Base-by-base conservation (phyloP, 1,140 invertebrate genomes). In the Bilobella aurantiaca region DNA sequence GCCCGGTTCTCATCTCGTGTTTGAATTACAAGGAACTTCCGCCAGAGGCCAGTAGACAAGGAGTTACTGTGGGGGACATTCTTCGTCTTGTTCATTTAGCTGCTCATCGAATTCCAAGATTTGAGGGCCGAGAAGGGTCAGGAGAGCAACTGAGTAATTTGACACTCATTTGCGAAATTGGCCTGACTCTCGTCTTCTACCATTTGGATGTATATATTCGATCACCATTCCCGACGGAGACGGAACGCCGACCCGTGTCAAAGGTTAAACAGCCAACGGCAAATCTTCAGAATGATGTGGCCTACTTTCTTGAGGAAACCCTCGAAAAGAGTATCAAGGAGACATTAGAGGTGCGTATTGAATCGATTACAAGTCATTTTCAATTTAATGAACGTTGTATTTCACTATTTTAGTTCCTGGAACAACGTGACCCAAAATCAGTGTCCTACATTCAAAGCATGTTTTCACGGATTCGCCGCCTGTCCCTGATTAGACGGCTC, bases 191-290 rank as follows among this genome's bases (percentile, higher is more conserved):
- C 1, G 32, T 58, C 27, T 72, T 46, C 42, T 63, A 29, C 21
- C 70, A 72, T 23, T 23, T 46, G 23, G 64, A 69, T 21, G 58
- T 60, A 5, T 68, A 62, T 34, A 23, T 69, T n/a, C 29, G 63
- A 30, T 61, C 63, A 27, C 21, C 57, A 16, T 1, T 14, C 5
- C 16, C 53, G 49, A 23, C 12, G 21, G 49, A 8, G 5, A 53
- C 12, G 25, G 3, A 23, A 23, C 49, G 49, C 12, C 8, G 23
- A 23, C 12, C 5, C 12, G 25, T 12, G 5, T 23, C n/a, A 42
- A 42, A 42, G 37, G 37, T 8, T 8, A 42, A 42, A 42, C 8
- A 8, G 37, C 23, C 27, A 8, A 49, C 56, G 30, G 5, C 18
- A n/a, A 49, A 49, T 34, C 47, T 62, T 30, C 46, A 63, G n/a